phyloP scores from a whole-genome alignment of 1,140 invertebrate species.

The Pogonognathellus flavescens region DNA sequence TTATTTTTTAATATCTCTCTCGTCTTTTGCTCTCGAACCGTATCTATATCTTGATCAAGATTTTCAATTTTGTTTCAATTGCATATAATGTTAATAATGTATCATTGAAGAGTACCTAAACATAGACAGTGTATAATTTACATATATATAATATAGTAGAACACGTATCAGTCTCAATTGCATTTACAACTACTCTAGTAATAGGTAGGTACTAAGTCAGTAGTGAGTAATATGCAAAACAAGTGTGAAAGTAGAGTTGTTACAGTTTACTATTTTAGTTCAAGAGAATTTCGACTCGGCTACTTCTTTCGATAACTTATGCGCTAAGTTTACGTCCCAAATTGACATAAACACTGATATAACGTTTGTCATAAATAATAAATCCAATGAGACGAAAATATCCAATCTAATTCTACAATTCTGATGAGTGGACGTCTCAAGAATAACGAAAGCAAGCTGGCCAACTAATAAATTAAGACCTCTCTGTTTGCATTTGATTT shows the following conservation, averaged over 20 bases:
- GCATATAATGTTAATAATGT: background rate
- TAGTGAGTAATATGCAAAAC: constrained; percentile 1
- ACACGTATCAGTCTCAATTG: background rate
- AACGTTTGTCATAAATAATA: background rate
- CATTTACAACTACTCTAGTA: background rate
- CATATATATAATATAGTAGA: no score
- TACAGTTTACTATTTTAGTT: no score
- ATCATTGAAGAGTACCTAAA: no score
- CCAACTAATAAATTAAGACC: constrained; percentile 4
- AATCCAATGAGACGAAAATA: constrained; percentile 4
- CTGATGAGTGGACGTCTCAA: constrained; percentile 5
- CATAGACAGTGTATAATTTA: no score
- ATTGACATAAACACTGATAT: constrained; percentile 2
- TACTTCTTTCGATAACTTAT: background rate
- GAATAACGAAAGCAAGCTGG: background rate
- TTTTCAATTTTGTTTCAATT: constrained; percentile 46
- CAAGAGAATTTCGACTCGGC: no score
- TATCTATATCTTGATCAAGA: constrained; percentile 33
- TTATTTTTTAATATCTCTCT: background rate
- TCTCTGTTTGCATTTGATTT: background rate
- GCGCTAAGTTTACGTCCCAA: background rate
- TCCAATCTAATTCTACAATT: background rate
- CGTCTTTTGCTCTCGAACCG: background rate
- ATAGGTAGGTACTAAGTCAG: background rate
- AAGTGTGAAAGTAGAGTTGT: background rate